A percentile compares a stretch with the other conserved stretches of the same genome.
These are phyloP conservation scores for Zosterops borbonicus DNA, from an alignment of 2,113 vertebrate species.

Conservation along the genomic window DNA sequence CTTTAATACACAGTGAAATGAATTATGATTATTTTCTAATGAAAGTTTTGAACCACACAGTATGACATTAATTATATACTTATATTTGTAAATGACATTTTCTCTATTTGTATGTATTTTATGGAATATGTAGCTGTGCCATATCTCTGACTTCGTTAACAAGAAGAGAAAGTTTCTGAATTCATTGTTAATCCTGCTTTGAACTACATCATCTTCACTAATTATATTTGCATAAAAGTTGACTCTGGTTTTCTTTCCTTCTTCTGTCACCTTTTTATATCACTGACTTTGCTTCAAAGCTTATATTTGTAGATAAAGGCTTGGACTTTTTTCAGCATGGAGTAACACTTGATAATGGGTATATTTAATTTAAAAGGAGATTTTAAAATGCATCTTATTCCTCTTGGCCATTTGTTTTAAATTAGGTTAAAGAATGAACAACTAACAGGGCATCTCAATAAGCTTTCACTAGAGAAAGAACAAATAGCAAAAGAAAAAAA, in stretches of 20 bases:
- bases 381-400: not conserved
- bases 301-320: not conserved
- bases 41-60: not conserved
- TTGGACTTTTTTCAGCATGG: not conserved
- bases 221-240: not conserved
- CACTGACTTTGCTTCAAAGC: not conserved
- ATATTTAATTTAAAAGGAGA: not conserved
- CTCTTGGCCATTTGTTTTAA: constrained; percentile 12
- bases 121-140: not conserved
- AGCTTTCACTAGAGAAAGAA: constrained; percentile 80
- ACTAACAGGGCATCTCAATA: constrained; percentile 67
- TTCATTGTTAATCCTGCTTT: not conserved
- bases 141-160: not conserved
- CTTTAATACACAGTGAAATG: not conserved
- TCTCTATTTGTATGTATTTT: not conserved
- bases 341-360: not conserved
- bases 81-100: not conserved
- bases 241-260: not conserved
- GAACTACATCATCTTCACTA: not conserved
- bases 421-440: constrained; percentile 78
- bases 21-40: not conserved
- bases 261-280: not conserved
- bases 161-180: not conserved
- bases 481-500: constrained; percentile 71
- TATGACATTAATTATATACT: not conserved